A percentile compares a stretch with the other conserved stretches of the same genome.
Conservation (phyloP, 2,797 vertebrate species). For the Ceryle rudis region DNA sequence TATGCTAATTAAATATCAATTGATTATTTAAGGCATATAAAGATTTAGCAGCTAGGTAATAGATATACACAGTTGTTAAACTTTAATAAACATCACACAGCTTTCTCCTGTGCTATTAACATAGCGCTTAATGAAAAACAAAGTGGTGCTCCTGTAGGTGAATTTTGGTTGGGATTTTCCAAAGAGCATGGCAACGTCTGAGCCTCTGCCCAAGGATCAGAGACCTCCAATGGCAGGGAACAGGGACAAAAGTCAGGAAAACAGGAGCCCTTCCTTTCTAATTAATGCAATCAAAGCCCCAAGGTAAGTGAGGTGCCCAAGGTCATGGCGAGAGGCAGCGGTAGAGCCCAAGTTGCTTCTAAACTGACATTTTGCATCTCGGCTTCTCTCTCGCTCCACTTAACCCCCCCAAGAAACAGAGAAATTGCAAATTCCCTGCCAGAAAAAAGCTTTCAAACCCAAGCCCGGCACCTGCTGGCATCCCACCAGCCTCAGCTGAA, state of each 20-base stretch:
- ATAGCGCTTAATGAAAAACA: neutral
- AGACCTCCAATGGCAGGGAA: fast-evolving
- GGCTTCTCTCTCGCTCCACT: neutral
- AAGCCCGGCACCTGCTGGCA: neutral
- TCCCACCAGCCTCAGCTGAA: neutral
- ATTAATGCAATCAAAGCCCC: neutral
- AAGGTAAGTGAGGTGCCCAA: fast-evolving
- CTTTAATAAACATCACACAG: conserved; percentile 49
- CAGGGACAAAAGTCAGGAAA: neutral
- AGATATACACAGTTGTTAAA: conserved; percentile 57
- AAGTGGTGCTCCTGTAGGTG: neutral
- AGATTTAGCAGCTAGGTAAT: conserved; percentile 68
- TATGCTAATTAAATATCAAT: conserved; percentile 79
- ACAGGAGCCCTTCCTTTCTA: neutral
- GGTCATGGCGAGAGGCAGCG: fast-evolving
- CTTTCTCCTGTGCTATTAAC: neutral
- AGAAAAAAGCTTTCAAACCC: neutral
- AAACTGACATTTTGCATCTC: neutral
- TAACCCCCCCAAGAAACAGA: fast-evolving
- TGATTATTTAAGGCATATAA: conserved; percentile 72
- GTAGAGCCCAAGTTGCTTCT: neutral
- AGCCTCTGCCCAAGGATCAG: neutral
- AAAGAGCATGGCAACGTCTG: fast-evolving
- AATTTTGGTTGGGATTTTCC: neutral
- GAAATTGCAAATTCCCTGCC: neutral